Evolutionary conservation across 2,113 vertebrate species (phyloP).

Genomic region (Salvelinus namaycush): DNA sequence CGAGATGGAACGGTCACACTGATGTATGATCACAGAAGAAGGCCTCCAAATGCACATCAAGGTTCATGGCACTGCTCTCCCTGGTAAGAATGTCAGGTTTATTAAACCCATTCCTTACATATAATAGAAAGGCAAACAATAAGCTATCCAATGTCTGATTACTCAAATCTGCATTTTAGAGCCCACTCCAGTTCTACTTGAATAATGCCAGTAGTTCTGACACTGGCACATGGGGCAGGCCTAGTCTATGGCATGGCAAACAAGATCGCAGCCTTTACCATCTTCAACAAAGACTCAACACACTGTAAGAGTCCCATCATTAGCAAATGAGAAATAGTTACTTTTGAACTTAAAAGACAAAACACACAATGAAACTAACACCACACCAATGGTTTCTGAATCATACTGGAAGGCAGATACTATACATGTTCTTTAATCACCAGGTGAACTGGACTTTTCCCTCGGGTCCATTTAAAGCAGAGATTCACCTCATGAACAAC

Average conservation of each 20-base stretch:
- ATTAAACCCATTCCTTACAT: background rate
- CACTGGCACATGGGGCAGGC: slow-evolving; percentile 80
- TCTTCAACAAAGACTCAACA: slow-evolving; percentile 81
- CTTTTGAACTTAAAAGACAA: background rate
- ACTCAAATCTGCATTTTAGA: slow-evolving; percentile 57
- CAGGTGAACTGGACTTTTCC: slow-evolving; percentile 83
- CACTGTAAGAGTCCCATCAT: slow-evolving; percentile 63
- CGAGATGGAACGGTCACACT: slow-evolving; percentile 83
- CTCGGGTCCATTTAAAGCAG: slow-evolving; percentile 84
- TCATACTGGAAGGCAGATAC: background rate
- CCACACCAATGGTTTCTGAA: background rate
- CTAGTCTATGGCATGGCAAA: slow-evolving; percentile 82
- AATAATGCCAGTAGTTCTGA: slow-evolving; percentile 83
- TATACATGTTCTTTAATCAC: background rate
- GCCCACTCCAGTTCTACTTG: slow-evolving; percentile 85
- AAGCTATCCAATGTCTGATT: background rate
- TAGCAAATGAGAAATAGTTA: background rate
- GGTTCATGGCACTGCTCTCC: slow-evolving; percentile 82
- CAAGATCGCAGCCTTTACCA: slow-evolving; percentile 82
- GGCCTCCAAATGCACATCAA: slow-evolving; percentile 86
- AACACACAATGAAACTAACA: background rate
- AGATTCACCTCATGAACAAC: slow-evolving; percentile 86
- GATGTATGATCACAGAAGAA: slow-evolving; percentile 76
- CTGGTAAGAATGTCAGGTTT: slow-evolving; percentile 62
- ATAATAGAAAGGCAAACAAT: background rate